These are phyloP conservation scores for Turritopsis dohrnii DNA, from an alignment of 30 jellyfish, hydroid and myxozoan species.

Conservation along the genomic window DNA sequence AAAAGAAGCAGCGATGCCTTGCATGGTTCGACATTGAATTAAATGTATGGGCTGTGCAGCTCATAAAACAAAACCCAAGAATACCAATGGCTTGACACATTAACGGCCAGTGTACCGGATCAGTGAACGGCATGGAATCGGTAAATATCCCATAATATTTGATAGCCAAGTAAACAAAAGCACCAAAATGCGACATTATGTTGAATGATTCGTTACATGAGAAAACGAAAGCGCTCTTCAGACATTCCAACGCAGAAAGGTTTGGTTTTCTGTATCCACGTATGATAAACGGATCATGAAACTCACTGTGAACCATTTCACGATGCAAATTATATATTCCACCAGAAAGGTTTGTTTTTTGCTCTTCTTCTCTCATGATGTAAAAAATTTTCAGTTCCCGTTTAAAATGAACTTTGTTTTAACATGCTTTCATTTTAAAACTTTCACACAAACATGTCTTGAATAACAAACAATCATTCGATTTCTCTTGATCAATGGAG, in stretches of 20 bases:
- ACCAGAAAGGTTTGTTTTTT: background rate
- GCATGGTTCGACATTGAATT: conserved; percentile 76
- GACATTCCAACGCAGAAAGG: conserved; percentile 49
- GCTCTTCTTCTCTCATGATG: background rate
- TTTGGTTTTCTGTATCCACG: conserved; percentile 85
- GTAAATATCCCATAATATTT: conserved; percentile 35
- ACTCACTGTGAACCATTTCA: conserved; percentile 59
- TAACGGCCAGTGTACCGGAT: conserved; percentile 65
- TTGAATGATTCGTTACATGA: conserved; percentile 78
- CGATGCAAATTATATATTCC: conserved; percentile 62
- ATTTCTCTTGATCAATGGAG: background rate
- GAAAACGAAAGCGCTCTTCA: conserved; percentile 62
- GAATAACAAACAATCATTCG: background rate
- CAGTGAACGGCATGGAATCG: conserved; percentile 18
- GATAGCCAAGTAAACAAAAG: conserved; percentile 44
- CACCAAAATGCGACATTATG: conserved; percentile 87
- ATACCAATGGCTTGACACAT: conserved; percentile 64
- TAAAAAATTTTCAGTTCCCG: background rate
- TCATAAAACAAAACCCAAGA: conserved; percentile 72
- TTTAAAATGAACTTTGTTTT: background rate
- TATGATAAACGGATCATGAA: conserved; percentile 66
- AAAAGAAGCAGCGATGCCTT: conserved; percentile 72
- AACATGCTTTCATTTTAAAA: background rate
- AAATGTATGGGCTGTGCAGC: conserved; percentile 87
- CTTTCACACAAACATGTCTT: background rate